Evolutionary conservation across 2,113 vertebrate genomes (phyloP), one percentile per base, ranked within the genome.

Genomic region (Sinosuthora webbiana): DNA sequence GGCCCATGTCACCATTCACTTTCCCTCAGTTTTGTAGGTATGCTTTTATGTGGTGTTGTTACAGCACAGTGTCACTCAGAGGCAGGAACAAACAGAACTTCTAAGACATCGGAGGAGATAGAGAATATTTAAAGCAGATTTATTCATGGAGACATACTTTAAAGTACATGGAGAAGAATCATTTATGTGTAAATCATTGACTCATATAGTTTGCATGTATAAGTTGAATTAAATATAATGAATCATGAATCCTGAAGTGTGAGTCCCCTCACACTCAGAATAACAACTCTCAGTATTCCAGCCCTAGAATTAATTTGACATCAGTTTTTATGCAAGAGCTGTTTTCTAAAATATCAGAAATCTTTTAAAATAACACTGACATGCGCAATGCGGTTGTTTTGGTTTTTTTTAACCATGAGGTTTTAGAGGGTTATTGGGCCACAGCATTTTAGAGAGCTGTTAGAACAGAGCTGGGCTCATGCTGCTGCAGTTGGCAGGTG

Each of bases 51-150:
- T 49, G 50, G 33, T 31, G 21, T 3, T 71, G 22, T 77, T 69
- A n/a, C 2, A 4, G 18, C 27, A n/a, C 41, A 33, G 17, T 23
- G 50, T 67, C 50, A 67, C 56, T 70, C 68, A 77, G 25, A 88
- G 55, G 10, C 2, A 12, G 45, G 76, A 62, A 45, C 8, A 80
- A 79, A 74, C 6, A 42, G n/a, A 81, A 15, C n/a, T 77, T 87
- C 28, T 50, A 53, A 62, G 28, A 33, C 31, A 44, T 4, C 0
- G 0, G 8, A 69, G 11, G 22, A 92, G n/a, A 73, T 0, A 28
- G 30, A 47, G 21, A 70, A 30, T 55, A 57, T 39, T 55, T 89
- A 75, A 89, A 74, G 47, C 16, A 59, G 47, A 67, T 59, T 81
- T 81, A 60, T 83, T 91, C 14, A 42, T 47, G 17, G 33, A 35